phyloP scores from a whole-genome alignment of 2,113 vertebrate genomes.

The Leptobrachium leishanense region DNA sequence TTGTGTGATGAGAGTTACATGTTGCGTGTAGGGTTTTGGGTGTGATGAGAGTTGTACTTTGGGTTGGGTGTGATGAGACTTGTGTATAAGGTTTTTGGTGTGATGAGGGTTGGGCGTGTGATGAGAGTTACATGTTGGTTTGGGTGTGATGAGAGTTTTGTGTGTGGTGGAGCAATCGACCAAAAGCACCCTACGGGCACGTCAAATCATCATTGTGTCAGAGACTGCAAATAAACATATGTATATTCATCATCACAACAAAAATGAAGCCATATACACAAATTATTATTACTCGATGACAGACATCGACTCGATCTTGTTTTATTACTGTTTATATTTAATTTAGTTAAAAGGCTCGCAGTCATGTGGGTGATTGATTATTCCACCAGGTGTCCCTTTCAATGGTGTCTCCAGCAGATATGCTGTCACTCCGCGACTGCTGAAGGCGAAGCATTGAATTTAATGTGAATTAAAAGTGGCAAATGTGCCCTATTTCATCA shows the following conservation, averaged over 20 bases:
- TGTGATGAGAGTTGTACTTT: no score
- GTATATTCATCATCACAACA: background rate
- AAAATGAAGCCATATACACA: background rate
- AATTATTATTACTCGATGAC: background rate
- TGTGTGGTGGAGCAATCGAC: no score
- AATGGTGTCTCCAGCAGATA: background rate
- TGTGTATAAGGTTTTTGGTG: no score
- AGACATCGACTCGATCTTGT: background rate
- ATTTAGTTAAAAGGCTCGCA: background rate
- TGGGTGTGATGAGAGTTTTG: no score
- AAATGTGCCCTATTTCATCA: slow-evolving; percentile 32
- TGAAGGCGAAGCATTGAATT: slow-evolving; percentile 12
- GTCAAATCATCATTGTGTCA: no score
- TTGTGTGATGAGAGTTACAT: no score
- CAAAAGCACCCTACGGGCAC: no score
- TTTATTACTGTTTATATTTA: background rate
- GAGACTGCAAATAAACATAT: no score
- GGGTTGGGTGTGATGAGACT: no score
- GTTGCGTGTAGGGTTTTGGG: no score
- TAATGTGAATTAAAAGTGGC: slow-evolving; percentile 7
- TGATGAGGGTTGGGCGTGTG: no score
- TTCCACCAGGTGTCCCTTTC: slow-evolving; percentile 31
- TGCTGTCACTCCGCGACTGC: slow-evolving; percentile 12
- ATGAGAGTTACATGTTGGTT: no score
- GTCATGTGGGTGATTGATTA: background rate